Evolutionary conservation across 2,888 invertebrate genomes (phyloP).

Genomic region (Spatulosminthurus flaviceps): DNA sequence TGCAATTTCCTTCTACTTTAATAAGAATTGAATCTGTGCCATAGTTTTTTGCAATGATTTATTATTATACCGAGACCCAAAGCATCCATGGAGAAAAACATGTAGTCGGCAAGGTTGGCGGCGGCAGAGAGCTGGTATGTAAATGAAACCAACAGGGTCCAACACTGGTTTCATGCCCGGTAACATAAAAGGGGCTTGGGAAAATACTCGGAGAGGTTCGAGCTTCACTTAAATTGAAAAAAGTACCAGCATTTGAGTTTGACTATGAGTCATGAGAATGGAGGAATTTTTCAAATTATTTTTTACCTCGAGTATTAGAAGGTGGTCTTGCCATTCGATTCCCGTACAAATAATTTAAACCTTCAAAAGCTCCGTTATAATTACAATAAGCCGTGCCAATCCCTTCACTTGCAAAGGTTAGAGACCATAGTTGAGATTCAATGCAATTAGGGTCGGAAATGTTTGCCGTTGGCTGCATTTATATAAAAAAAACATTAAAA

Average conservation of each 20-base stretch:
- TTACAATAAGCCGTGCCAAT: conserved; percentile 37
- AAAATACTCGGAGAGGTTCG: conserved; percentile 31
- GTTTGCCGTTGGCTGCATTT: conserved; percentile 12
- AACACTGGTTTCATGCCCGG: not conserved
- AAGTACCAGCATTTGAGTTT: no score
- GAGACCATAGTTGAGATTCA: not conserved
- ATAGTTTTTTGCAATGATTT: no score
- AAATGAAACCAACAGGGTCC: conserved; percentile 41
- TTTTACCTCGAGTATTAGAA: no score
- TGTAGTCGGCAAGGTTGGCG: conserved; percentile 29
- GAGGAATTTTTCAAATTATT: no score
- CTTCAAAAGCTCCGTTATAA: conserved; percentile 43
- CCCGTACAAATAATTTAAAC: conserved; percentile 31
- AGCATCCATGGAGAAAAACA: conserved; percentile 44
- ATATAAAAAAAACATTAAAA: no score
- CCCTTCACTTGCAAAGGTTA: not conserved
- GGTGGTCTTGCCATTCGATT: no score
- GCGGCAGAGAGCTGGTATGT: conserved; percentile 31
- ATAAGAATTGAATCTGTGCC: no score
- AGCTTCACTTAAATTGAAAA: not conserved
- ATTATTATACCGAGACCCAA: no score
- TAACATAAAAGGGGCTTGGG: conserved; percentile 18
- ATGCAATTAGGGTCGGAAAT: not conserved
- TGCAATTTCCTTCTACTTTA: no score
- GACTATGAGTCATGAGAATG: no score